Conservation (phyloP, 2,113 vertebrate species). For the Pleuronectes platessa region DNA sequence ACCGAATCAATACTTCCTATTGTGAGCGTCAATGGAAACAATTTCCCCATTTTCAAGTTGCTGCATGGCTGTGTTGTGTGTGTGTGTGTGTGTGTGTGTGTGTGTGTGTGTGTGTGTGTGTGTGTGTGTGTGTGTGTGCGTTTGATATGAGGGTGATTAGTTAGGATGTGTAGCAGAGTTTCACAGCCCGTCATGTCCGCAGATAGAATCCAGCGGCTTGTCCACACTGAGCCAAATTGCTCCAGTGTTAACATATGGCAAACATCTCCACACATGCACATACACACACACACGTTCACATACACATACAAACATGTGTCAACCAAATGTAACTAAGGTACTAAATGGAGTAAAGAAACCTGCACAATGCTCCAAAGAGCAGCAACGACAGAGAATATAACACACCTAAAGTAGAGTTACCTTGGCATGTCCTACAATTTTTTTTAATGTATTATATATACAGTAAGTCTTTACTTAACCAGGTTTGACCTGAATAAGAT, state of each 20-base stretch:
- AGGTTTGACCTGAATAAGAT: too few species aligned
- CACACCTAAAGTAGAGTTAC: not conserved
- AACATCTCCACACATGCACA: conserved; percentile 66
- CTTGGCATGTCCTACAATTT: too few species aligned
- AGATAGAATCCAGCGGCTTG: conserved; percentile 68
- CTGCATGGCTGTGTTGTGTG: conserved; percentile 19
- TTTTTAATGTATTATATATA: too few species aligned
- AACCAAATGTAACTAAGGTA: conserved; percentile 28
- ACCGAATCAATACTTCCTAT: conserved; percentile 69
- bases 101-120: conserved; percentile 11
- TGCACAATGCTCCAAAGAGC: conserved; percentile 1
- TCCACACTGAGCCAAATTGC: conserved; percentile 73
- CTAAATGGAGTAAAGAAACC: conserved; percentile 13
- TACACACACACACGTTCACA: conserved; percentile 3
- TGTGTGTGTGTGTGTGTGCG: conserved; percentile 28
- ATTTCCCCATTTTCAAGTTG: conserved; percentile 12
- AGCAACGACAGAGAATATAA: conserved; percentile 16
- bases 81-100: conserved; percentile 32
- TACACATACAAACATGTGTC: conserved; percentile 36
- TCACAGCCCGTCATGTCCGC: conserved; percentile 36
- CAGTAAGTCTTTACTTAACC: too few species aligned
- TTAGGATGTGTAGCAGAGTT: conserved; percentile 31
- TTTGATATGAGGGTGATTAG: conserved; percentile 37
- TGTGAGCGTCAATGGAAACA: conserved; percentile 50
- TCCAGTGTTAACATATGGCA: conserved; percentile 73